These are phyloP conservation scores for Fragum sueziense DNA, from an alignment of 2,888 invertebrate genomes.

Conservation along the genomic window DNA sequence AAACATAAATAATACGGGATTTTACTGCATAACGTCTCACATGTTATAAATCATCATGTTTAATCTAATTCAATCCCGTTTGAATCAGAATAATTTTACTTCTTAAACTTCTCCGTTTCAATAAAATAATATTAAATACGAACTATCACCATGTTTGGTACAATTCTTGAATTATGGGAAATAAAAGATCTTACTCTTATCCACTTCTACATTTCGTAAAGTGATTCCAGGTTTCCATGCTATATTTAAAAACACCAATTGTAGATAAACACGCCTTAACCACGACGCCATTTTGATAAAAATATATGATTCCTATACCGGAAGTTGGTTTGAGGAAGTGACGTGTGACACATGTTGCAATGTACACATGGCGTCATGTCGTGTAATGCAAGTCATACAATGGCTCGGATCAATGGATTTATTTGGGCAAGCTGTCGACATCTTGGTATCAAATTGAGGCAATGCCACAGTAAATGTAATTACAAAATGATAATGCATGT, in stretches of 20 bases:
- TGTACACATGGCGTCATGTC: not conserved
- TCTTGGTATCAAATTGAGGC: not conserved
- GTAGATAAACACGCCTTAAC: not conserved
- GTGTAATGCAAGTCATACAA: not conserved
- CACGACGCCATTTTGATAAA: not conserved
- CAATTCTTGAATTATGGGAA: too few species aligned
- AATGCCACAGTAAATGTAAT: too few species aligned
- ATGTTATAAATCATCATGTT: too few species aligned
- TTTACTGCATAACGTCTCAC: too few species aligned
- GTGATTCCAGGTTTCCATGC: not conserved
- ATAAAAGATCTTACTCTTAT: slow-evolving; percentile 13
- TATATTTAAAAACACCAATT: not conserved
- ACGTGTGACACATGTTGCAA: not conserved
- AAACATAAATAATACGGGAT: too few species aligned
- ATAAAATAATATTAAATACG: too few species aligned
- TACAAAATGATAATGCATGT: too few species aligned
- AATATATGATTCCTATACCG: not conserved
- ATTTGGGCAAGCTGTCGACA: not conserved
- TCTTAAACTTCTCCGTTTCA: too few species aligned
- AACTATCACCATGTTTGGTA: too few species aligned
- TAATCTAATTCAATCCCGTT: too few species aligned
- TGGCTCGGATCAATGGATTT: not conserved
- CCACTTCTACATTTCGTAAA: slow-evolving; percentile 6
- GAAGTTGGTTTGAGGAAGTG: slow-evolving; percentile 4
- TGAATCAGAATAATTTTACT: too few species aligned